Evolutionary conservation across 2,888 invertebrate species (phyloP), one percentile per base, ranked within the genome.

Genomic region (Rotaria socialis): DNA sequence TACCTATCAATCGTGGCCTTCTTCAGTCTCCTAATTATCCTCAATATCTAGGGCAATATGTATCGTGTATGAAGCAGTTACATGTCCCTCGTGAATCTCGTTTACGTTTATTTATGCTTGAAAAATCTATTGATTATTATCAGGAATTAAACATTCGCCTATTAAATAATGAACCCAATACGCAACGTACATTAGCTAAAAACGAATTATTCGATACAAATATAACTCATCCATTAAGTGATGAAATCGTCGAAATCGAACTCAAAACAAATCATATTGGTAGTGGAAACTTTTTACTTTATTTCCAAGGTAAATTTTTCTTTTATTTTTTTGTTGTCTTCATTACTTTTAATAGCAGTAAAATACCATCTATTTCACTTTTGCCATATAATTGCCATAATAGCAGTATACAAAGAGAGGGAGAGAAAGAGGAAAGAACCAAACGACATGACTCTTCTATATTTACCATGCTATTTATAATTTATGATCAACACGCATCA

Each of bases 121-220:
- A 80, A 47, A 80, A 80, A 80, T 47, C 43, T 10, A 47, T 80
- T n/a, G 47, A 80, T 47, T 80, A 80, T 80, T 47, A 80, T 43
- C 80, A 80, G 47, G 80, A 80, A 80, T 47, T 80, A 47, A 80
- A 80, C 14, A 80, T 80, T 47, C 80, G 80, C 47, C n/a, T 80
- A 80, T n/a, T 80, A 47, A 80, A 80, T 47, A 47, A 47, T 47
- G 80, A 80, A 80, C 47, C 47, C 24, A 47, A 47, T n/a, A 14
- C 14, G 19, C 43, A 80, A 43, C 80, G 80, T 43, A 47, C 80
- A 47, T 47, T 80, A 47, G 43, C 47, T 24, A 47, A 43, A 47
- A 80, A 80, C 47, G 80, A 80, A 80, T 80, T 80, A 80, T n/a
- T 80, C 16, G 80, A 80, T 47, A 47, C 11, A n/a, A 80, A 80